Conservation (phyloP, 2,113 vertebrate species). For the Vidua chalybeata region DNA sequence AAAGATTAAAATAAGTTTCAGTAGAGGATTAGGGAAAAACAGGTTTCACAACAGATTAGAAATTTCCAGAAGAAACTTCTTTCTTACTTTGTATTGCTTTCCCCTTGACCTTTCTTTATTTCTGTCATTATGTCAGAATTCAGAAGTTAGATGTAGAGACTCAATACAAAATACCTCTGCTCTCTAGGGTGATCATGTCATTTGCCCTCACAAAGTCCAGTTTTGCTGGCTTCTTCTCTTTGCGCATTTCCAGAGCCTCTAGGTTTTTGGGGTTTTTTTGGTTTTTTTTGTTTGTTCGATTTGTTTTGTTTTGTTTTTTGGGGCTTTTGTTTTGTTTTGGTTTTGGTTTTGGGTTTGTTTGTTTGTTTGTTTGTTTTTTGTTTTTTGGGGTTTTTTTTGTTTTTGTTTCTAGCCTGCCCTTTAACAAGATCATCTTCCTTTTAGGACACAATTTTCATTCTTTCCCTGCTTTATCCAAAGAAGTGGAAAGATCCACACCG, state of each 20-base stretch:
- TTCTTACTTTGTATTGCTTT: background rate
- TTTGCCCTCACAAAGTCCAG: background rate
- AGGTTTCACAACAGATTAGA: background rate
- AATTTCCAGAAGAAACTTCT: background rate
- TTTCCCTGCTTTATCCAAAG: background rate
- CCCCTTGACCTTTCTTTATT: background rate
- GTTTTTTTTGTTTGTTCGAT: too few relatives aligned
- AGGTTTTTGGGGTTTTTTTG: background rate
- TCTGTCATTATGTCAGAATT: background rate
- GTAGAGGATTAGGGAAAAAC: background rate
- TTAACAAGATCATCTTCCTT: slow-evolving; percentile 6
- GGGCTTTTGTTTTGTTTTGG: too few relatives aligned
- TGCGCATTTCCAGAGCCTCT: background rate
- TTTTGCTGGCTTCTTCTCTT: background rate
- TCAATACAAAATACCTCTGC: background rate
- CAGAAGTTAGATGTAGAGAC: background rate
- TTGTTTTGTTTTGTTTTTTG: too few relatives aligned
- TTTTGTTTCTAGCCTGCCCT: background rate
- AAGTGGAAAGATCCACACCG: slow-evolving; percentile 18
- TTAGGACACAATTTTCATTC: background rate
- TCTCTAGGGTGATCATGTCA: background rate
- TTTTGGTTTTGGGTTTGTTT: too few relatives aligned
- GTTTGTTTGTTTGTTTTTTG: too few relatives aligned
- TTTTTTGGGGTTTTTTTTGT: too few relatives aligned
- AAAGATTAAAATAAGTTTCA: slow-evolving; percentile 17